Percentiles rank a stretch among this genome's conserved stretches.
phyloP scores from a whole-genome alignment of 2,797 vertebrate species.

The Bradypodion ventrale region DNA sequence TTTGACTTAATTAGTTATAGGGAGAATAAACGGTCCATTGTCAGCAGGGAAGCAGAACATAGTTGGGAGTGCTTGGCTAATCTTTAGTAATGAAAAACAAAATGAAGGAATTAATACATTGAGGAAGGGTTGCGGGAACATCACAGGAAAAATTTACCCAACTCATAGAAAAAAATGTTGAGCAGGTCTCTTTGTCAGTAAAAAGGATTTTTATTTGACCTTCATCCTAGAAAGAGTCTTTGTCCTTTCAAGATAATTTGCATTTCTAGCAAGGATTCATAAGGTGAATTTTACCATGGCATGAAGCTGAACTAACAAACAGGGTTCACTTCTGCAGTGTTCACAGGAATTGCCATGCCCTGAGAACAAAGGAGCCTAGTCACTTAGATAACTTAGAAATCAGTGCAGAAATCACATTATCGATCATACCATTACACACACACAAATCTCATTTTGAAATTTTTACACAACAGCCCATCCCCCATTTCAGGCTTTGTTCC shows the following conservation, averaged over 20 bases:
- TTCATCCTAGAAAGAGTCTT: conserved; percentile 17
- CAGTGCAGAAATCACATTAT: too few species aligned
- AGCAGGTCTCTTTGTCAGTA: background rate
- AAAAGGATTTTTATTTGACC: too few species aligned
- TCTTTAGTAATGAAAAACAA: background rate
- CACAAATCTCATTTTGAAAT: too few species aligned
- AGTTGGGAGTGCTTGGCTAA: background rate
- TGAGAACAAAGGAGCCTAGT: too few species aligned
- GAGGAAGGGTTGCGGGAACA: background rate
- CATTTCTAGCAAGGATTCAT: background rate
- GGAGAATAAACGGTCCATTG: conserved; percentile 28
- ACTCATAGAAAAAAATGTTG: background rate
- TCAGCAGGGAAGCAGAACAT: conserved; percentile 22
- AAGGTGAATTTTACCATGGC: background rate
- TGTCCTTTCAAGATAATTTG: background rate
- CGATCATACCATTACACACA: too few species aligned
- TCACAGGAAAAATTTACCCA: background rate
- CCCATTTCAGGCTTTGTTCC: too few species aligned
- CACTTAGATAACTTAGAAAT: too few species aligned
- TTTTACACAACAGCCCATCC: too few species aligned
- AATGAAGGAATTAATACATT: background rate
- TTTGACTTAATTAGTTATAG: conserved; percentile 41
- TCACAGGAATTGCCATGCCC: too few species aligned
- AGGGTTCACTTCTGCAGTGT: too few species aligned
- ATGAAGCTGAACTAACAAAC: background rate